Percentiles rank a stretch among this genome's conserved stretches.
phyloP scores from a whole-genome alignment of 2,888 invertebrate genomes.

The Biston stratarius region DNA sequence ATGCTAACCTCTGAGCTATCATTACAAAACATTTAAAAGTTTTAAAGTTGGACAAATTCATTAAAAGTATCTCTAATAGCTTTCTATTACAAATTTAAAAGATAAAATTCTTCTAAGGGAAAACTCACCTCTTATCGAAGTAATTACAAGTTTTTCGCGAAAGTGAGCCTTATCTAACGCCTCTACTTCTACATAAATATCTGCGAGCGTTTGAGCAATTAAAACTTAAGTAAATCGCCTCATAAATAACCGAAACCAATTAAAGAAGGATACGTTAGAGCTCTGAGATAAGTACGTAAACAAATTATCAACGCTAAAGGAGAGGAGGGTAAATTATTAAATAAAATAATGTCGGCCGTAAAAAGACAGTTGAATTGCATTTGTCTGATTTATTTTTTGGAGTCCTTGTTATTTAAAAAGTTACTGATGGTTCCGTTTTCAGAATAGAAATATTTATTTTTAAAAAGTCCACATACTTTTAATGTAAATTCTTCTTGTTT shows the following conservation, averaged over 20 bases:
- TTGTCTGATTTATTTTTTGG: background rate
- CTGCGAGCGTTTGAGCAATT: conserved; percentile 28
- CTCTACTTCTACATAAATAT: conserved; percentile 29
- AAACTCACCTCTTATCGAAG: conserved; percentile 32
- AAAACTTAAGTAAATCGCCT: conserved; percentile 35
- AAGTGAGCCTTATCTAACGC: conserved; percentile 23
- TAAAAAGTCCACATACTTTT: too few relatives aligned
- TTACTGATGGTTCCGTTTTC: too few relatives aligned
- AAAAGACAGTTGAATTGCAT: conserved; percentile 7
- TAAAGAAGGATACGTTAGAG: conserved; percentile 44
- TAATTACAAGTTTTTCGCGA: conserved; percentile 32
- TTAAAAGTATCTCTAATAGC: too few relatives aligned
- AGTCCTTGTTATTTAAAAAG: too few relatives aligned
- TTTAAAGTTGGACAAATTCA: too few relatives aligned
- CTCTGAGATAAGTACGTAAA: conserved; percentile 36
- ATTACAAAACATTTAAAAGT: too few relatives aligned
- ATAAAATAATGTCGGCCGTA: conserved; percentile 4
- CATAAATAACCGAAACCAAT: conserved; percentile 48
- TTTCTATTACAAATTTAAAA: background rate
- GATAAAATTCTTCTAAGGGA: conserved; percentile 5
- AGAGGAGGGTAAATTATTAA: background rate
- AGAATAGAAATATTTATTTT: too few relatives aligned
- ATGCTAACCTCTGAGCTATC: too few relatives aligned
- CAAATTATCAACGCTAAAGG: conserved; percentile 35
- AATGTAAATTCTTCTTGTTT: too few relatives aligned